Conservation (phyloP, 2,888 invertebrate species). For the Phengaris alcon region DNA sequence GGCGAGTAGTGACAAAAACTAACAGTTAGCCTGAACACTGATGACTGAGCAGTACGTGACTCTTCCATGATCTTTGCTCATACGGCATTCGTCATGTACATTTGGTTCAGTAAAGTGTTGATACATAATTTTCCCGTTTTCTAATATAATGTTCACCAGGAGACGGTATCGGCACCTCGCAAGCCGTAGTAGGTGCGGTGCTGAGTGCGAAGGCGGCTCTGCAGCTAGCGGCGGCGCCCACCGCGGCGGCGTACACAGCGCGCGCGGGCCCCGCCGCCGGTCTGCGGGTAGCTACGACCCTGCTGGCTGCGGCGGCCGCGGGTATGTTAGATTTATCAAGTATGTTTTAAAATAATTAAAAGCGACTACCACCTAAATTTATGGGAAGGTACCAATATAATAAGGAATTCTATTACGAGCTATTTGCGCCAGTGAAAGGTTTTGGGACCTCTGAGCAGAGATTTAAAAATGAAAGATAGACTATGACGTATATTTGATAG, state of each 20-base stretch:
- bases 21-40: no score
- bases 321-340: conserved; percentile 39
- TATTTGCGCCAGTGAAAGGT: no score
- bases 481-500: no score
- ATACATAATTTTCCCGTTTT: not conserved
- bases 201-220: conserved; percentile 65
- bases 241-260: conserved; percentile 56
- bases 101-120: no score
- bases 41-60: no score
- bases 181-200: conserved; percentile 59
- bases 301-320: conserved; percentile 54
- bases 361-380: not conserved
- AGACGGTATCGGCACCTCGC: conserved; percentile 49
- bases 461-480: no score
- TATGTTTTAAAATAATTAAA: not conserved
- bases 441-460: no score
- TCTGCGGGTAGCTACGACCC: conserved; percentile 53
- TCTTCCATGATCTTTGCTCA: no score
- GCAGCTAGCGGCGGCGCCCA: conserved; percentile 58
- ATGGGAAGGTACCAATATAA: no score
- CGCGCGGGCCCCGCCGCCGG: conserved; percentile 53
- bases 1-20: no score
- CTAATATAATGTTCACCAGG: conserved; percentile 13
- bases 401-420: no score
- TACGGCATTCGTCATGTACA: no score